A percentile compares a stretch with the other conserved stretches of the same genome.
phyloP scores from a whole-genome alignment of 2,797 vertebrate genomes.

The Pseudochaenichthys georgianus region DNA sequence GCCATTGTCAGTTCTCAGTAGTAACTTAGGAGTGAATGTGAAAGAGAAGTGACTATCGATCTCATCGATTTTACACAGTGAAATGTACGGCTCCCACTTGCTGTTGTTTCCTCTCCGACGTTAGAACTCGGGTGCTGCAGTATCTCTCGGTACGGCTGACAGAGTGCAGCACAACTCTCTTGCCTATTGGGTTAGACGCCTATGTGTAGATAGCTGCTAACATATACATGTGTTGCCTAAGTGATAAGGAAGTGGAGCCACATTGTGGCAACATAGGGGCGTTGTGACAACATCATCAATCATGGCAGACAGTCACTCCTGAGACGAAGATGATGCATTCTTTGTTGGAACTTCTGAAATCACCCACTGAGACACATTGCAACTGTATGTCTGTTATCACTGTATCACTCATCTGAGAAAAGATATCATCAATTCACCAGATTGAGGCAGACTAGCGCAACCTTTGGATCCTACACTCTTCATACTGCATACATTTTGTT shows the following conservation, averaged over 20 bases:
- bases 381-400: conserved; percentile 26
- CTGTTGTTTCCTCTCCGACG: conserved; percentile 40
- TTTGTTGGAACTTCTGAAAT: conserved; percentile 51
- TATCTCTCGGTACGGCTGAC: conserved; percentile 27
- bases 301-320: conserved; percentile 30
- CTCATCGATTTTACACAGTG: conserved; percentile 45
- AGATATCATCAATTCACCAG: conserved; percentile 42
- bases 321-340: conserved; percentile 47
- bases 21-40: conserved; percentile 52
- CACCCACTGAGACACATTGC: conserved; percentile 44
- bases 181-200: conserved; percentile 36
- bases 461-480: conserved; percentile 52
- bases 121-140: conserved; percentile 36
- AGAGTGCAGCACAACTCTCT: conserved; percentile 28
- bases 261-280: conserved; percentile 35
- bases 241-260: conserved; percentile 58
- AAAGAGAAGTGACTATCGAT: conserved; percentile 59
- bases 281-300: conserved; percentile 58
- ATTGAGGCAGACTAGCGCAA: conserved; percentile 38
- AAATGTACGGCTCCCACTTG: conserved; percentile 43
- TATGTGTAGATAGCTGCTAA: conserved; percentile 42
- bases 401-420: conserved; percentile 44
- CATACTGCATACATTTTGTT: conserved; percentile 44
- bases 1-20: conserved; percentile 41
- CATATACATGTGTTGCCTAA: conserved; percentile 56